A percentile compares a stretch with the other conserved stretches of the same genome.
These are phyloP conservation scores for Idaea biselata DNA, from an alignment of 2,888 invertebrate species.

Conservation along the genomic window DNA sequence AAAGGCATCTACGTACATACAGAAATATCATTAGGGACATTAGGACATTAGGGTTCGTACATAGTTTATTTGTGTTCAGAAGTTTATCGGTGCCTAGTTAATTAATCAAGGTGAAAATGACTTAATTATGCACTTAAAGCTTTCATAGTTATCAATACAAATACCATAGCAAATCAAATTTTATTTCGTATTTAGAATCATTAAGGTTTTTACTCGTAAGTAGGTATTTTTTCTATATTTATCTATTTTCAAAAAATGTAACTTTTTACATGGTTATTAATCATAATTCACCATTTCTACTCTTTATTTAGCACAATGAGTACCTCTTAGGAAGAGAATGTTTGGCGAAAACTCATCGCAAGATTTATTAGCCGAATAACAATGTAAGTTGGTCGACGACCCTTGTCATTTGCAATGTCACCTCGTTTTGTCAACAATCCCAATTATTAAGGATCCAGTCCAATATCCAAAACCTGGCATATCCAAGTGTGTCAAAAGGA, in stretches of 20 bases:
- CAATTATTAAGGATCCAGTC: not conserved
- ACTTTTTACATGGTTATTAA: slow-evolving; percentile 16
- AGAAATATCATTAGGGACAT: too few species aligned
- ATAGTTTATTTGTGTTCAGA: too few species aligned
- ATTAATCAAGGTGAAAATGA: too few species aligned
- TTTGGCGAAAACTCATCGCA: slow-evolving; percentile 62
- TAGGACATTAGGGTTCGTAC: too few species aligned
- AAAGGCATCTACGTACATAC: too few species aligned
- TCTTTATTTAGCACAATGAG: slow-evolving; percentile 69
- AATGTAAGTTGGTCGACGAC: slow-evolving; percentile 45
- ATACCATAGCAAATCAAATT: too few species aligned
- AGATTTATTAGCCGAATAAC: slow-evolving; percentile 53
- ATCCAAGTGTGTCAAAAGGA: not conserved
- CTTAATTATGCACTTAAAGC: too few species aligned
- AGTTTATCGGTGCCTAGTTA: too few species aligned
- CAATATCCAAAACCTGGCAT: not conserved
- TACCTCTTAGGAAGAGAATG: slow-evolving; percentile 68
- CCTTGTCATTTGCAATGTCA: not conserved
- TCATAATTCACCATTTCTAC: slow-evolving; percentile 28
- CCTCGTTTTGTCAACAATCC: slow-evolving; percentile 1
- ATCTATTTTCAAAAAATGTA: slow-evolving; percentile 1
- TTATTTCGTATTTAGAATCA: too few species aligned
- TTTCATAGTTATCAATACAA: too few species aligned
- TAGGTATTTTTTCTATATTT: not conserved
- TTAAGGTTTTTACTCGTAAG: too few species aligned